Evolutionary conservation across 2,888 invertebrate genomes (phyloP).

Genomic region (Epinotia nisella): DNA sequence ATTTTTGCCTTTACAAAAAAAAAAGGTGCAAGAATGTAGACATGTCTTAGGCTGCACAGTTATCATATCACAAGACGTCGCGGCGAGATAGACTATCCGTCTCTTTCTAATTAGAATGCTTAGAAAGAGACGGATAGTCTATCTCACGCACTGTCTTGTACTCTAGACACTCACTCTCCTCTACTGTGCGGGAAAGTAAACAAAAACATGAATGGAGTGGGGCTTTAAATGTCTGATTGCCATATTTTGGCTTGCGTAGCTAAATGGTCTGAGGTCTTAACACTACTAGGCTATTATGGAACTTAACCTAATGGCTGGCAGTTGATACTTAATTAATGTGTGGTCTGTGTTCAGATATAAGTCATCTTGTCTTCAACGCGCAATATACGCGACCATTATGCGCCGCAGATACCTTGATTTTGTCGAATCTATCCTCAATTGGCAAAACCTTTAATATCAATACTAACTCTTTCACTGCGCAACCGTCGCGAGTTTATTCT

Average conservation of each 20-base stretch:
- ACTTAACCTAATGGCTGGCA: conserved; percentile 31
- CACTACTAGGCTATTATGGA: conserved; percentile 38
- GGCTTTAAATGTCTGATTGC: neutral
- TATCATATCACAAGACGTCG: too few relatives aligned
- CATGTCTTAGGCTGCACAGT: too few relatives aligned
- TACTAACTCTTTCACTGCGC: neutral
- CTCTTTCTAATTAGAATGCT: too few relatives aligned
- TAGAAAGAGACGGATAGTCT: too few relatives aligned
- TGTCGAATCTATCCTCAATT: neutral
- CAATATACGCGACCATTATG: neutral
- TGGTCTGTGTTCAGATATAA: too few relatives aligned
- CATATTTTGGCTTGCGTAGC: neutral
- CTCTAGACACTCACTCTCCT: too few relatives aligned
- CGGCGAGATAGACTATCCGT: too few relatives aligned
- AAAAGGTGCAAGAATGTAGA: too few relatives aligned
- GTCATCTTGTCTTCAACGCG: neutral
- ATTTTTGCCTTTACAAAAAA: too few relatives aligned
- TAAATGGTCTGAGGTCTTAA: neutral
- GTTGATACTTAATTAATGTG: conserved; percentile 1
- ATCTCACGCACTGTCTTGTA: too few relatives aligned
- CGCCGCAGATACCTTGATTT: neutral
- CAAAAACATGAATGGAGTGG: too few relatives aligned
- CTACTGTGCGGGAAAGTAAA: too few relatives aligned
- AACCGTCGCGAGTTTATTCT: neutral
- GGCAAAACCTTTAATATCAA: conserved; percentile 16